Base-by-base conservation (phyloP, 2,888 invertebrate genomes). In the Caenorhabditis sinica region DNA sequence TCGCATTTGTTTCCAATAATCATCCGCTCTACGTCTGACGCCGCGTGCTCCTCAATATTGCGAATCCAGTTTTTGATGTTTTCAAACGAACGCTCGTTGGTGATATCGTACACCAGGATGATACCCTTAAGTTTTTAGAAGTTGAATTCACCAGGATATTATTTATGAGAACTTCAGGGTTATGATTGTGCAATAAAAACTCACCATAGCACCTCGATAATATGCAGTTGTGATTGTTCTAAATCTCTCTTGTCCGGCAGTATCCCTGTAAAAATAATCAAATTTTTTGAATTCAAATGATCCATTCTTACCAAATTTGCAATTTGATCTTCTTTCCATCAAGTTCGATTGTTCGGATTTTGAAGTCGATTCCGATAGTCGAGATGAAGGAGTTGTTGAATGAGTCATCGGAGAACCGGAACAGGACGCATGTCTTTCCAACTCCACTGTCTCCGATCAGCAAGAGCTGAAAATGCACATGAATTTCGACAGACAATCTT, bases 191-290 rank as follows among this genome's bases (percentile, higher is more conserved):
- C 15, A 53, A 56, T 17, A 40, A 43, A 60, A 40, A 56, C 43
- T 17, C 60, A 87, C 89, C 98, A 99, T 99, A 58, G 98, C 98
- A 68, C 98, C 99, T 90, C 99, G 95, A 94, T 99, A 99, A 93
- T 99, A 99, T n/a, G 98, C 98, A 83, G 98, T 99, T 75, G 98
- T 99, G 91, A 99, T 99, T 87, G 98, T 99, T 91, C 98, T 95
- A 95, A 99, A 99, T 93, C 98, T 95, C 94, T 99, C 99, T 94
- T 99, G 98, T 0, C 99, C 98, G 56, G 98, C 98, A 76, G 98
- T 98, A 93, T 98, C 98, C 98, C 97, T 97, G 93, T 82, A 90
- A 86, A 63, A 65, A n/a, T 0, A 8, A n/a, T n/a, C n/a, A 23
- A 20, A 13, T 3, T 9, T 40, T 36, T 0, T 51, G 1, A 45